Percentiles rank a stretch among this genome's conserved stretches.
Conservation (phyloP, 2,888 invertebrate genomes). For the Spilarctia lutea region DNA sequence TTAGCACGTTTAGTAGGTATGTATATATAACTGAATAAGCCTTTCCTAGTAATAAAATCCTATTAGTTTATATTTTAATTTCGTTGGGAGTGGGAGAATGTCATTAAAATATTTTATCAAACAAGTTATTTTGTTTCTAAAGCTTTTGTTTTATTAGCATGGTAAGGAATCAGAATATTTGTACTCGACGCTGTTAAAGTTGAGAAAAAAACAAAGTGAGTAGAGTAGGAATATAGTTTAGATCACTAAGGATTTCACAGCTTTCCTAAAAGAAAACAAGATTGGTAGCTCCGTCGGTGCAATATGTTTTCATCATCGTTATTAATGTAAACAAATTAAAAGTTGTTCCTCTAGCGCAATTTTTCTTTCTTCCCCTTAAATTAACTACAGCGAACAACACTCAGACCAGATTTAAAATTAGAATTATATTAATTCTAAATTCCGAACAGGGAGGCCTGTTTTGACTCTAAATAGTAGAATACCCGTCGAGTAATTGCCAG, state of each 20-base stretch:
- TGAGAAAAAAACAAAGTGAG: too few relatives aligned
- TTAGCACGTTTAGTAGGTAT: too few relatives aligned
- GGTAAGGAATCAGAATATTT: too few relatives aligned
- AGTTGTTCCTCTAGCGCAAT: slow-evolving; percentile 71
- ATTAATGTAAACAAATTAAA: slow-evolving; percentile 82
- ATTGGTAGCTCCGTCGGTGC: slow-evolving; percentile 54
- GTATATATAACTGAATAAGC: too few relatives aligned
- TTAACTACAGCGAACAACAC: slow-evolving; percentile 81
- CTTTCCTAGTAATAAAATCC: not conserved
- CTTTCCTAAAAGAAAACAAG: slow-evolving; percentile 43
- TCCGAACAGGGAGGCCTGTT: not conserved
- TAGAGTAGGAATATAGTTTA: too few relatives aligned
- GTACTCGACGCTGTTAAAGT: too few relatives aligned
- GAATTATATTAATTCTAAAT: slow-evolving; percentile 51
- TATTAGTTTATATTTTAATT: not conserved
- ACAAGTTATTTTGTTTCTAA: too few relatives aligned
- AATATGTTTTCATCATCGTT: slow-evolving; percentile 76
- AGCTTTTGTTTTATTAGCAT: not conserved
- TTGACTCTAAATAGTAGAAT: too few relatives aligned
- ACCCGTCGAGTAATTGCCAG: too few relatives aligned
- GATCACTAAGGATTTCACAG: slow-evolving; percentile 10
- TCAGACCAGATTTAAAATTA: slow-evolving; percentile 69
- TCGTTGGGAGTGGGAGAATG: not conserved
- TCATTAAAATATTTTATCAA: too few relatives aligned
- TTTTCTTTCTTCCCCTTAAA: slow-evolving; percentile 79